Base-by-base conservation (phyloP, 53 echinoderm and acorn worm genomes). In the Actinopyga echinites region DNA sequence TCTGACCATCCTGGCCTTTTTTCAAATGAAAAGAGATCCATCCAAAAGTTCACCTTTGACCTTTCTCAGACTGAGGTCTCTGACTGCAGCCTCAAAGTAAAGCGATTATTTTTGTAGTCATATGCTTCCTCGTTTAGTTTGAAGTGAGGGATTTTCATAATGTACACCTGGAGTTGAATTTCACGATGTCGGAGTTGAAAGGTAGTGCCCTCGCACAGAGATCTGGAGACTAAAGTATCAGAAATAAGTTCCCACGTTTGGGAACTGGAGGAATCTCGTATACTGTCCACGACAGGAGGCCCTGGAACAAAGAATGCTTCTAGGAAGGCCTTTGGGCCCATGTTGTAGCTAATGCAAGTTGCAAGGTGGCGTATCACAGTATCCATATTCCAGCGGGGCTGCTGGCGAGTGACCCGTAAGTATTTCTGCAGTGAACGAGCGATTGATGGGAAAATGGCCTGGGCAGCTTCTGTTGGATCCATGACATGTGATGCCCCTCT, bases 361-460 rank as follows among this genome's bases (percentile, higher is more conserved):
- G 97, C 90, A 13, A 97, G 89, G 74, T 97, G 97, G 53, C 92
- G 92, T 37, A 97, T 88, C 26, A 97, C 94, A 1, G 94, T 90
- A 45, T 97, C 97, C 94, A 94, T 94, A n/a, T 92, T 90, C 97
- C 97, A 97, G 59, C 89, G 85, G 4, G 97, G 94, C 37, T 97
- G 97, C 74, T 97, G 97, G 42, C 97, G 79, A 31, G 97, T 97
- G 59, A 97, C 91, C 59, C 97, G 94, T 8, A 97, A 89, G 68
- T 97, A 97, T 86, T 97, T 97, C 88, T 97, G 97, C 11, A 97
- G 86, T 1, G 97, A 81, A 44, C 97, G 91, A 26, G 97, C 97
- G 81, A 97, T 86, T 19, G 97, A 97, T 17, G 97, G 97, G 57
- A 97, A 97, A 80, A 97, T 97, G 20, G 97, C 90, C 83, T 94